Percentiles rank a stretch among this genome's conserved stretches.
phyloP scores from a whole-genome alignment of 2,113 vertebrate genomes.

The Aramus guarauna region DNA sequence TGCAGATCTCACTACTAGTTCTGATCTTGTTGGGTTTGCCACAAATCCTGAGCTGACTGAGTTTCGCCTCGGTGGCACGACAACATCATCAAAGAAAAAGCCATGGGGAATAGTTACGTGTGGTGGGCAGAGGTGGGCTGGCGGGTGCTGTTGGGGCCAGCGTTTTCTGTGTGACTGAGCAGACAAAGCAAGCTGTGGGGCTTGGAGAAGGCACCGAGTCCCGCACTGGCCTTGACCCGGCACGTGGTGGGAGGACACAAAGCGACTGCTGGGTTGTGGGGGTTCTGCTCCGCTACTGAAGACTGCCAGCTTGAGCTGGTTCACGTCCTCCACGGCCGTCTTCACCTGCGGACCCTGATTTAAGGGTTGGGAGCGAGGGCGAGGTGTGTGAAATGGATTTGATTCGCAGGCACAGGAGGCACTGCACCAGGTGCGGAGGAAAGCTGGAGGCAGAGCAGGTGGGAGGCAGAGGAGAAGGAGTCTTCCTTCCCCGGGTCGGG shows the following conservation, averaged over 20 bases:
- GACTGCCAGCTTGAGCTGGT: neutral
- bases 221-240: neutral
- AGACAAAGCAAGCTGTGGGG: neutral
- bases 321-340: neutral
- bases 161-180: neutral
- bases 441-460: neutral
- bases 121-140: neutral
- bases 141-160: neutral
- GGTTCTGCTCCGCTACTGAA: neutral
- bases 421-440: neutral
- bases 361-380: neutral
- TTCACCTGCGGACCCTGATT: neutral
- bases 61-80: neutral
- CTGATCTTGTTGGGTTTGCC: neutral
- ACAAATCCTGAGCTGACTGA: neutral
- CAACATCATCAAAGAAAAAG: neutral
- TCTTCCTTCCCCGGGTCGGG: neutral
- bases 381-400: neutral
- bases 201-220: neutral
- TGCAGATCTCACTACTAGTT: neutral
- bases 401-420: neutral
- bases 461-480: neutral
- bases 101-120: neutral
- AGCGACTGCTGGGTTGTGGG: neutral
- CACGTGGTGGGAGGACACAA: neutral